These are phyloP conservation scores for Gulo gulo DNA, from an alignment of 2,113 vertebrate species.

Conservation along the genomic window DNA sequence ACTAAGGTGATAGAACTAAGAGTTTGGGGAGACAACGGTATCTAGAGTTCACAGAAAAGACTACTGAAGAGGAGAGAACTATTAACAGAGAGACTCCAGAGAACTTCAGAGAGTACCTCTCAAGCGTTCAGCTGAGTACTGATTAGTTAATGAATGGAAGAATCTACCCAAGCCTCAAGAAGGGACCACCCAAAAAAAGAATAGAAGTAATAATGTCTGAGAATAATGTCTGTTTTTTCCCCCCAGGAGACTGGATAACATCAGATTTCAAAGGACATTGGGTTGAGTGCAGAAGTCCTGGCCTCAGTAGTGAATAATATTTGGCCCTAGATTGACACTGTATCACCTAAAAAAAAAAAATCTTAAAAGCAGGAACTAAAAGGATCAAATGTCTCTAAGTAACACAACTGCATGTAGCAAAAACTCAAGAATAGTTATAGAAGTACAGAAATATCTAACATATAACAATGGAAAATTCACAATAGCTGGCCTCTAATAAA, in stretches of 20 bases:
- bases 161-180: neutral
- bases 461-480: neutral
- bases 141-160: neutral
- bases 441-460: neutral
- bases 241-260: neutral
- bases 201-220: neutral
- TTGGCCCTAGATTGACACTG: neutral
- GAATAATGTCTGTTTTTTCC: neutral
- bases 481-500: neutral
- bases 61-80: neutral
- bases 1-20: neutral
- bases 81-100: neutral
- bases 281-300: neutral
- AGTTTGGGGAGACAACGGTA: neutral
- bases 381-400: neutral
- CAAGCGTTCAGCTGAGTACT: neutral
- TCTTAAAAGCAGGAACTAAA: neutral
- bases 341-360: neutral
- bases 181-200: neutral
- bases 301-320: neutral
- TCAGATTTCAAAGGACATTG: neutral
- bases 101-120: neutral
- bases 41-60: neutral
- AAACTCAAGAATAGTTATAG: neutral
- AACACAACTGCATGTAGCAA: neutral